Conservation (phyloP, 1,140 invertebrate species). For the Ceratina australensis region DNA sequence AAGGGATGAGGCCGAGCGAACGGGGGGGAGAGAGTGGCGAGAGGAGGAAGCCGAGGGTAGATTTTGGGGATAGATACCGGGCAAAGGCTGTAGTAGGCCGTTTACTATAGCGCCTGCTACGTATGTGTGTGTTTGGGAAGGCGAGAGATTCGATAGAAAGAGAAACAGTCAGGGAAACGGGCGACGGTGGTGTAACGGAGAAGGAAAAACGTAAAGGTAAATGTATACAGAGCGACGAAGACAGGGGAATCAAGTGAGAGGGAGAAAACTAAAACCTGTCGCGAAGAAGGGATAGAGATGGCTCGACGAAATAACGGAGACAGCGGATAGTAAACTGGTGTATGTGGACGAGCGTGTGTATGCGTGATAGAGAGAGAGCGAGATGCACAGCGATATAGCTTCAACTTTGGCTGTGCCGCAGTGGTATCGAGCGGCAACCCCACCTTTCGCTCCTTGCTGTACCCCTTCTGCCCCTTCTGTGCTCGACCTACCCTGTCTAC, state of each 20-base stretch:
- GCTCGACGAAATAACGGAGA: background rate
- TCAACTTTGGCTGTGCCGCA: slow-evolving; percentile 78
- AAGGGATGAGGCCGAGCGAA: slow-evolving; percentile 27
- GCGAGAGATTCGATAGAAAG: slow-evolving; percentile 24
- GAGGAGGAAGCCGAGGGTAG: slow-evolving; percentile 50
- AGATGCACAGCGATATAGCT: slow-evolving; percentile 62
- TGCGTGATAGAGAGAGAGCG: slow-evolving; percentile 28
- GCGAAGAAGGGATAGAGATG: background rate
- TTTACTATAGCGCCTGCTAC: slow-evolving; percentile 60
- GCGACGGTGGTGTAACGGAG: slow-evolving; percentile 1
- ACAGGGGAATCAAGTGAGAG: slow-evolving; percentile 4
- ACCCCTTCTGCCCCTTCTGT: slow-evolving; percentile 42
- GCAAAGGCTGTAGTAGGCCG: slow-evolving; percentile 64
- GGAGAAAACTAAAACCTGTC: background rate
- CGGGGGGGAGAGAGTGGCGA: slow-evolving; percentile 39
- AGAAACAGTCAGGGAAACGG: slow-evolving; percentile 21
- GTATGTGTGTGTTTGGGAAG: slow-evolving; percentile 25
- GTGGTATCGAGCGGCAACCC: slow-evolving; percentile 78
- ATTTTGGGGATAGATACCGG: slow-evolving; percentile 64
- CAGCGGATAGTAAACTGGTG: background rate
- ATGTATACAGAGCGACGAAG: slow-evolving; percentile 30
- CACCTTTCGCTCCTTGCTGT: slow-evolving; percentile 54
- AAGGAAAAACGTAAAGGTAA: slow-evolving; percentile 41
- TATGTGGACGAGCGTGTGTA: too few relatives aligned
- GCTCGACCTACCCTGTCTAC: slow-evolving; percentile 51